Evolutionary conservation across 2,888 invertebrate species (phyloP), one percentile per base, ranked within the genome.

Genomic region (Sinodicranocentrus sp.): DNA sequence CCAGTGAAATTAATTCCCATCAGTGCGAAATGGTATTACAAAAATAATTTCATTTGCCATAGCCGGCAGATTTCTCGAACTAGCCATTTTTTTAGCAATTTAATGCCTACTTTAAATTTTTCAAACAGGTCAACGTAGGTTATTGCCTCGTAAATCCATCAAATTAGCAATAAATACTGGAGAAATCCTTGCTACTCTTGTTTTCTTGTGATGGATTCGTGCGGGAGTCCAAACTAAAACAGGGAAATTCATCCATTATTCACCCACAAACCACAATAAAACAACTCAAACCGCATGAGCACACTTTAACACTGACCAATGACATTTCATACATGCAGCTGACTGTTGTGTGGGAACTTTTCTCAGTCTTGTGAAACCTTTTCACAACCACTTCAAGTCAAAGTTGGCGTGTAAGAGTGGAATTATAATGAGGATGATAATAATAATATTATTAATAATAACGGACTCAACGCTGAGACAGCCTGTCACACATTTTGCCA

Each of bases 61-160:
- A 48, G 5, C 48, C 48, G 33, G 10, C 33, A 3, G 33, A 33
- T 10, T 3, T 33, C 33, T 33, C 5, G 33, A 6, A 3, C 33
- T 33, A 33, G 33, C 33, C 33, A 33, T 33, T 33, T 33, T 33
- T 33, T 33, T 33, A 10, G 33, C 33, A 33, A 10, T 33, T 3
- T 33, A 33, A 39, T 13, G 6, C 39, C 8, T 39, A 6, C 10
- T 59, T 59, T 54, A 21, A 23, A 3, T 23, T 21, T 21, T 19
- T 59, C 21, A 23, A 23, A 59, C 21, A 19, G 75, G 6, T 44
- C 33, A 28, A 33, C 17, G 26, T 52, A 13, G 44, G 54, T 52
- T 57, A 67, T 39, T 67, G 43, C 57, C 54, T 39, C 67, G 57
- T 77, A 77, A 67, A 67, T 77, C 67, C 57, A 43, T 68, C 43